phyloP scores from a whole-genome alignment of 92 coral and sea anemone genomes.

The Epizoanthus ramosus region DNA sequence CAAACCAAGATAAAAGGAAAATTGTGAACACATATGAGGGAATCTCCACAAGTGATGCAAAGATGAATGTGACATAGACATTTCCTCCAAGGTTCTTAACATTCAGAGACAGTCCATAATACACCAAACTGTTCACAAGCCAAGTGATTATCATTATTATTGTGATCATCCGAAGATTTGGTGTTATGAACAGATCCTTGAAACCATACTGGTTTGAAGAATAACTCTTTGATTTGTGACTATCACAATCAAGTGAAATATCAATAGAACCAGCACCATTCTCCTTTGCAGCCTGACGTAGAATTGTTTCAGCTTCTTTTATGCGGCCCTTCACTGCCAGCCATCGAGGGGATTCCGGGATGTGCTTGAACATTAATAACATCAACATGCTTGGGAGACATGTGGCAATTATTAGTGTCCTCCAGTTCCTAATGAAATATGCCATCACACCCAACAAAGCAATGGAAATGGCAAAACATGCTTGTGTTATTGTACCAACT shows the following conservation, averaged over 20 bases:
- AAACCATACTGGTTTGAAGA: conserved; percentile 50
- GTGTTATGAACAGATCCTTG: conserved; percentile 72
- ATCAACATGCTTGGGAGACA: conserved; percentile 72
- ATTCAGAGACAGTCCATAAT: conserved; percentile 93
- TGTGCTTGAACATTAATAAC: conserved; percentile 45
- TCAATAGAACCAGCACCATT: conserved; percentile 54
- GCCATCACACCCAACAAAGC: conserved; percentile 76
- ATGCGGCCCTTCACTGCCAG: conserved; percentile 70
- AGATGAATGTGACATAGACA: conserved; percentile 77
- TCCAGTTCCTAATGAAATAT: conserved; percentile 76
- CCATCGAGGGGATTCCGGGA: conserved; percentile 97
- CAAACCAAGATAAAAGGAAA: conserved; percentile 65
- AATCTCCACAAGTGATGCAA: conserved; percentile 80
- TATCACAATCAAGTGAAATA: conserved; percentile 6
- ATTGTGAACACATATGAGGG: conserved; percentile 73
- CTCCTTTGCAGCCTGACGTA: conserved; percentile 61
- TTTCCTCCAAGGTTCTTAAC: conserved; percentile 94
- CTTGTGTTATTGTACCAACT: conserved; percentile 67
- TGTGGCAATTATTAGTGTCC: conserved; percentile 59
- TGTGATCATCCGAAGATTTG: conserved; percentile 61
- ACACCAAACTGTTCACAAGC: conserved; percentile 88
- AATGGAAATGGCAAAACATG: conserved; percentile 73
- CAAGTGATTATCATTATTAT: conserved; percentile 69
- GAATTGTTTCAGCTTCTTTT: conserved; percentile 80
- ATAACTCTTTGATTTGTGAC: conserved; percentile 10